Evolutionary conservation across 2,113 vertebrate genomes (phyloP).

Genomic region (Nibea coibor): DNA sequence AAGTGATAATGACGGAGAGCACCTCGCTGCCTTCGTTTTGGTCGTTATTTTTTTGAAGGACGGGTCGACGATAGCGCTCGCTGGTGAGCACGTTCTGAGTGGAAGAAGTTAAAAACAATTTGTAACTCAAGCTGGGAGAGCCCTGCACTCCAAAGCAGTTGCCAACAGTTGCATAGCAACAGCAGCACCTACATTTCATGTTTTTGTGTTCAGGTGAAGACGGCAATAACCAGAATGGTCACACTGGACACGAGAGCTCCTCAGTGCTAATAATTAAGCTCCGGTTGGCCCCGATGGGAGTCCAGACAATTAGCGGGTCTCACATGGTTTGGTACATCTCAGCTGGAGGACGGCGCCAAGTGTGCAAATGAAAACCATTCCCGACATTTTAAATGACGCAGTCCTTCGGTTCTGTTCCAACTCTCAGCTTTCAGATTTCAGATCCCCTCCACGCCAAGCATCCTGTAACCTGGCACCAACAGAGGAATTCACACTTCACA

Average conservation of each 20-base stretch:
- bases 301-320: constrained; percentile 32
- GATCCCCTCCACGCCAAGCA: too few relatives aligned
- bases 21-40: constrained; percentile 30
- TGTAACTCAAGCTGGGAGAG: constrained; percentile 27
- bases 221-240: constrained; percentile 3
- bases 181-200: constrained; percentile 16
- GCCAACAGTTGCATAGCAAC: constrained; percentile 63
- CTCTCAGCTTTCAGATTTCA: background rate
- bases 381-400: background rate
- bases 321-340: constrained; percentile 14
- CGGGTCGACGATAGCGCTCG: constrained; percentile 22
- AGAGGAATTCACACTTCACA: constrained; percentile 4
- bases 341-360: background rate
- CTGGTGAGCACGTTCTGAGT: constrained; percentile 8
- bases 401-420: background rate
- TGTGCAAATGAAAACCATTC: background rate
- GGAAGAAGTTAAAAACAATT: constrained; percentile 41
- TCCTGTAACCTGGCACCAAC: background rate
- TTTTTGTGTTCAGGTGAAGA: constrained; percentile 32
- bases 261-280: constrained; percentile 35
- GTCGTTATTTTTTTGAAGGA: constrained; percentile 42
- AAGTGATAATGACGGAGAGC: constrained; percentile 35
- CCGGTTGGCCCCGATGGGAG: background rate
- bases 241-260: constrained; percentile 35
- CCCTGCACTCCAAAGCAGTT: constrained; percentile 20